phyloP scores from a whole-genome alignment of 2,797 vertebrate species.

The Cyprinella venusta region DNA sequence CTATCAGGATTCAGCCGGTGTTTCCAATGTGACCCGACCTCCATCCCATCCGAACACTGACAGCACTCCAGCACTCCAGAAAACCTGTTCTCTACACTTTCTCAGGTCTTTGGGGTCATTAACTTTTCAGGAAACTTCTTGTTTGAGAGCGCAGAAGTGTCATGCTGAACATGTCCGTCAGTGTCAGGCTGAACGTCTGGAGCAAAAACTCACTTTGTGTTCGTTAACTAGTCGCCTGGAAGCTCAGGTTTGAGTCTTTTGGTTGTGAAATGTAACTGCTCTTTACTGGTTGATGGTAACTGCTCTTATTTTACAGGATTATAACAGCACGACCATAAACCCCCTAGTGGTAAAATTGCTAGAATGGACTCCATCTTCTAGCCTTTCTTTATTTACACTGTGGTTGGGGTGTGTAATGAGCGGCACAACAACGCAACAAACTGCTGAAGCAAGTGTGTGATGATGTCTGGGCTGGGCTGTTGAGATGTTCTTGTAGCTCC shows the following conservation, averaged over 20 bases:
- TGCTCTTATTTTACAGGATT: too few relatives aligned
- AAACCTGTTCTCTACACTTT: neutral
- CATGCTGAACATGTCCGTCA: neutral
- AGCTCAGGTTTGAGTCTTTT: too few relatives aligned
- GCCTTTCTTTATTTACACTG: neutral
- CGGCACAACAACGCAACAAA: neutral
- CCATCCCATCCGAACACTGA: neutral
- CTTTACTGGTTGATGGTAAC: too few relatives aligned
- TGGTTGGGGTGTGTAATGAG: neutral
- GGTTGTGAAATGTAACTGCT: too few relatives aligned
- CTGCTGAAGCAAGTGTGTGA: neutral
- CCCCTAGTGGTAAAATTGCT: too few relatives aligned
- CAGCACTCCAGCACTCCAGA: neutral
- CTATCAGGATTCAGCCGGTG: slow-evolving; percentile 31
- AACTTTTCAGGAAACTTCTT: slow-evolving; percentile 12
- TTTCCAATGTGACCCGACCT: slow-evolving; percentile 26
- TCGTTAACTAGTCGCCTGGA: neutral
- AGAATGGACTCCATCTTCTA: too few relatives aligned
- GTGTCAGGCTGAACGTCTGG: neutral
- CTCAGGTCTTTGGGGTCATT: slow-evolving; percentile 11
- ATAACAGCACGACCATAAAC: too few relatives aligned
- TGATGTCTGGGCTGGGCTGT: slow-evolving; percentile 4
- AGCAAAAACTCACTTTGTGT: neutral
- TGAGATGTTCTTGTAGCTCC: slow-evolving; percentile 3
- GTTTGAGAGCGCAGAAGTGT: neutral